These are phyloP conservation scores for Stegana nigrithorax DNA, from an alignment of 2,888 invertebrate species.

Conservation along the genomic window DNA sequence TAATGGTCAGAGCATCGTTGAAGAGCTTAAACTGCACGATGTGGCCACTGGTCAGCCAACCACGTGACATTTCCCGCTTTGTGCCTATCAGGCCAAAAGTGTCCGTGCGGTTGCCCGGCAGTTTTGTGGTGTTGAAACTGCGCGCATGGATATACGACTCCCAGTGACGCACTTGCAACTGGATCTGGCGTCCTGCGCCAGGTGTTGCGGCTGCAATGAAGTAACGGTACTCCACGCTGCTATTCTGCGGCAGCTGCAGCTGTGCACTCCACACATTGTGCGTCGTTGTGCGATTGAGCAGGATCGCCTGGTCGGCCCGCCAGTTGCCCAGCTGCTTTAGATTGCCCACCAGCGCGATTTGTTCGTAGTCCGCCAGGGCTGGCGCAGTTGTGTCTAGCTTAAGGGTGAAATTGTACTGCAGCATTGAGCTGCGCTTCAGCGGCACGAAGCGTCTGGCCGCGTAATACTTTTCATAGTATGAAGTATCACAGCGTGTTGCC, in stretches of 20 bases:
- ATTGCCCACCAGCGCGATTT: constrained; percentile 78
- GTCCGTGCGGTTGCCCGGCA: constrained; percentile 66
- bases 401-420: constrained; percentile 50
- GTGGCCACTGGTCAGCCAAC: constrained; percentile 82
- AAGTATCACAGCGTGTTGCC: constrained; percentile 55
- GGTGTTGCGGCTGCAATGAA: constrained; percentile 77
- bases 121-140: constrained; percentile 64
- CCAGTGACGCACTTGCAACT: constrained; percentile 80
- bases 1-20: constrained; percentile 77
- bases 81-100: constrained; percentile 76
- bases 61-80: constrained; percentile 72
- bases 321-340: constrained; percentile 77
- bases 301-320: constrained; percentile 74
- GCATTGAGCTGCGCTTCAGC: constrained; percentile 46
- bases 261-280: constrained; percentile 73
- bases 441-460: constrained; percentile 57
- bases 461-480: constrained; percentile 64
- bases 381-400: constrained; percentile 58
- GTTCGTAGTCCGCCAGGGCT: constrained; percentile 72
- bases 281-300: constrained; percentile 70
- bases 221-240: constrained; percentile 76
- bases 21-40: constrained; percentile 85
- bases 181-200: constrained; percentile 65
- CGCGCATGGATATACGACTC: constrained; percentile 82
- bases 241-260: constrained; percentile 75